Base-by-base conservation (phyloP, 2,797 vertebrate genomes). In the Falco berigora region DNA sequence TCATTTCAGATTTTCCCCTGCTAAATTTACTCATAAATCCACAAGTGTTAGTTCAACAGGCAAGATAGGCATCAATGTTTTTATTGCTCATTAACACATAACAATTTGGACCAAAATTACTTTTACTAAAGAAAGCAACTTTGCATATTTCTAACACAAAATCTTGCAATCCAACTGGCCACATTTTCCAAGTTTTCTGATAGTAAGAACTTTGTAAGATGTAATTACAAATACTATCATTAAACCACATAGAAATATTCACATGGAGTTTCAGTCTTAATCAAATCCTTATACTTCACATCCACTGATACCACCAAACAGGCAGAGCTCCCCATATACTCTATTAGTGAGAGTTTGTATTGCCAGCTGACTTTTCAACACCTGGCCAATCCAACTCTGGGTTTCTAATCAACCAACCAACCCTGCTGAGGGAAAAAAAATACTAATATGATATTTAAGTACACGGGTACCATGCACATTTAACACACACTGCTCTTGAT, bases 381-480 rank as follows among this genome's bases (percentile, higher is more conserved):
- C 22, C 21, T 52, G 16, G 17, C 63, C 36, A 86, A 67, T 56
- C 16, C n/a, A 88, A 0, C 15, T 46, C 24, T 28, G 24, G 5
- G 19, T 56, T 87, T 88, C 49, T 24, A 58, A 27, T 59, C 25
- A 82, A 86, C 6, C 22, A 82, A 86, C 6, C 4, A 0, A 22
- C 40, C 40, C 40, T 24, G 34, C 1, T 5, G 2, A 15, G 20
- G 11, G 5, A 3, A 21, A 14, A 30, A 15, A 5, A 9, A 49
- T 28, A 0, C 27, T 6, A 3, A 58, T 6, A 3, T n/a, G 14
- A 40, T 64, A 80, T 80, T 68, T 13, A 86, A 83, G 38, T 36
- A 34, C 38, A 22, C 5, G 6, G 6, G 5, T 64, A 91, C 13
- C 32, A 32, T 0, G 3, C 24, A 46, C 19, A n/a, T 77, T 74